Percentiles rank a stretch among this genome's conserved stretches.
Conservation (phyloP, 2,888 invertebrate species). For the Limnephilus marmoratus region DNA sequence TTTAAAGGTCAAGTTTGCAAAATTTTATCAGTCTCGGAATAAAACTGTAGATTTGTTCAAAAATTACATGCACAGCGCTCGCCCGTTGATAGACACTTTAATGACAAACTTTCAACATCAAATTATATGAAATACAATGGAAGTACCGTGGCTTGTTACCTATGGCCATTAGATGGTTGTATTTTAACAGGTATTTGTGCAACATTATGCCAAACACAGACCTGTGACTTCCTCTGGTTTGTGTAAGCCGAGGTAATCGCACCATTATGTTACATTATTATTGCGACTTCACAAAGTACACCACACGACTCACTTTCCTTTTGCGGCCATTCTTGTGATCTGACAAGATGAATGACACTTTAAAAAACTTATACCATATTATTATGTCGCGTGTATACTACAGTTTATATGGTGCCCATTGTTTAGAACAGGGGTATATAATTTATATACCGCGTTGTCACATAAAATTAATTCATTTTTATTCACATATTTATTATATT, state of each 20-base stretch:
- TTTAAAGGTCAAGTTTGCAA: too few relatives aligned
- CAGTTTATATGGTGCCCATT: background rate
- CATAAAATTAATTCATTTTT: background rate
- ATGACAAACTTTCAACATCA: background rate
- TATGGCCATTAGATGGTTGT: background rate
- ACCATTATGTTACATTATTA: background rate
- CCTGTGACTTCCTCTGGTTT: background rate
- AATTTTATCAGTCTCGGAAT: too few relatives aligned
- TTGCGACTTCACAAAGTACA: background rate
- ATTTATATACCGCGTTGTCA: background rate
- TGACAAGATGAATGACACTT: background rate
- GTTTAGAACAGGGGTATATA: background rate
- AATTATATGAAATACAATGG: background rate
- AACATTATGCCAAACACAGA: background rate
- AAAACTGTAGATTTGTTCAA: too few relatives aligned
- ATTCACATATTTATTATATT: too few relatives aligned
- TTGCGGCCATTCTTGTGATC: background rate
- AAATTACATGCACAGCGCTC: too few relatives aligned
- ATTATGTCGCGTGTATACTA: background rate
- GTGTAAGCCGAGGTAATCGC: background rate
- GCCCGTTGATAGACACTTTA: background rate
- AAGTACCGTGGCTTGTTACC: background rate
- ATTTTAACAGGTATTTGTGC: background rate
- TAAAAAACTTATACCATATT: background rate
- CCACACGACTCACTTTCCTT: background rate